These are phyloP conservation scores for Ammospiza nelsoni DNA, from an alignment of 2,113 vertebrate genomes.

Conservation along the genomic window DNA sequence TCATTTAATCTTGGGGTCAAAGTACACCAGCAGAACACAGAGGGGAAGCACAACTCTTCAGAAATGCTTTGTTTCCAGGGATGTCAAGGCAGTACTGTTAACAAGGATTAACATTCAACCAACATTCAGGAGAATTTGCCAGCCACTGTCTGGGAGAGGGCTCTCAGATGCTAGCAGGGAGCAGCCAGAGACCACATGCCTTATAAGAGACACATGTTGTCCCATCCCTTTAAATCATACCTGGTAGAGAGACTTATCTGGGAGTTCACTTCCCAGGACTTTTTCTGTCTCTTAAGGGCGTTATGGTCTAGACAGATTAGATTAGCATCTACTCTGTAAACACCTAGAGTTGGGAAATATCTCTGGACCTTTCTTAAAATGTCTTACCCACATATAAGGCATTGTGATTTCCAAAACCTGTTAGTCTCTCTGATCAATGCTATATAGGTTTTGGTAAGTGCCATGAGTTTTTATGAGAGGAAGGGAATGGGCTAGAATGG, in stretches of 20 bases:
- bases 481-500: neutral
- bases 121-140: neutral
- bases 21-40: neutral
- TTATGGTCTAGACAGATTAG: slow-evolving; percentile 57
- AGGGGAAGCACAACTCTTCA: neutral
- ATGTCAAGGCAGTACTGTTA: neutral
- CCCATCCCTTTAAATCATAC: slow-evolving; percentile 32
- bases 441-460: neutral
- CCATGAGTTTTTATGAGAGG: neutral
- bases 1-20: neutral
- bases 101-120: neutral
- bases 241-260: slow-evolving; percentile 19
- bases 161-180: neutral
- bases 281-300: slow-evolving; percentile 33
- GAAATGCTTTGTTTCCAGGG: neutral
- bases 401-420: neutral
- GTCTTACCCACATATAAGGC: neutral
- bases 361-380: slow-evolving; percentile 19
- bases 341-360: slow-evolving; percentile 42
- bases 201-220: neutral
- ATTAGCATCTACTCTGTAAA: slow-evolving; percentile 51
- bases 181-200: neutral
- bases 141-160: neutral
- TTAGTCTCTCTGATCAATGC: neutral
- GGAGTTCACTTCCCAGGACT: neutral